These are phyloP conservation scores for Syritta pipiens DNA, from an alignment of 2,888 invertebrate species.

Conservation along the genomic window DNA sequence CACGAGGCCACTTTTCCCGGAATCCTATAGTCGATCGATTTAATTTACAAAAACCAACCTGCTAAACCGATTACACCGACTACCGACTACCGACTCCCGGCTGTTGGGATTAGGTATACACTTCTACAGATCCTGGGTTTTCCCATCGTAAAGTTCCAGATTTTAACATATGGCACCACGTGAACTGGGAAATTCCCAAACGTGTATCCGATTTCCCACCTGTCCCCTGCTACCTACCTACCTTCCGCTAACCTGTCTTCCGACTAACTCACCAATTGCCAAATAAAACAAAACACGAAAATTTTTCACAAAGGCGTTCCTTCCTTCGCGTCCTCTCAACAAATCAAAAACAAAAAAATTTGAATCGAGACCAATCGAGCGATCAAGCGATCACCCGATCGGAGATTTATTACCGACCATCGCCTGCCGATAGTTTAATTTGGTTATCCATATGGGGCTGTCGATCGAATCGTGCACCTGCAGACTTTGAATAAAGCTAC, in stretches of 20 bases:
- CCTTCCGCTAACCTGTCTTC: background rate
- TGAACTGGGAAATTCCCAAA: conserved; percentile 51
- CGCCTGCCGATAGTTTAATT: conserved; percentile 25
- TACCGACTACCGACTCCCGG: too few species aligned
- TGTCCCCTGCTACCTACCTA: conserved; percentile 18
- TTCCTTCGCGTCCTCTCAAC: background rate
- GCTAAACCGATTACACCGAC: conserved; percentile 41
- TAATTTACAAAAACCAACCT: conserved; percentile 45
- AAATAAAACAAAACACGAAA: background rate
- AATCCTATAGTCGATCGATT: conserved; percentile 33
- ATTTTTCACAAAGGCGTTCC: background rate
- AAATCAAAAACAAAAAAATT: too few species aligned
- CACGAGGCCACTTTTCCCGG: conserved; percentile 45
- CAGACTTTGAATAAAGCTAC: conserved; percentile 43
- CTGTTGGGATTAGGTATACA: conserved; percentile 31
- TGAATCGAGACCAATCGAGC: too few species aligned
- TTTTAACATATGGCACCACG: conserved; percentile 51
- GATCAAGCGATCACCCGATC: conserved; percentile 16
- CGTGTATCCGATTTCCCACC: conserved; percentile 12
- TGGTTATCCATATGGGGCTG: conserved; percentile 37
- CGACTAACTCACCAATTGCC: background rate
- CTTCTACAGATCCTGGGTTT: conserved; percentile 48
- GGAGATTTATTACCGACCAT: conserved; percentile 7
- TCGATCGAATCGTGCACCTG: conserved; percentile 47
- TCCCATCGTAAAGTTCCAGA: conserved; percentile 62